Evolutionary conservation across 1,140 invertebrate species (phyloP).

Genomic region (Drosophila rhopaloa): DNA sequence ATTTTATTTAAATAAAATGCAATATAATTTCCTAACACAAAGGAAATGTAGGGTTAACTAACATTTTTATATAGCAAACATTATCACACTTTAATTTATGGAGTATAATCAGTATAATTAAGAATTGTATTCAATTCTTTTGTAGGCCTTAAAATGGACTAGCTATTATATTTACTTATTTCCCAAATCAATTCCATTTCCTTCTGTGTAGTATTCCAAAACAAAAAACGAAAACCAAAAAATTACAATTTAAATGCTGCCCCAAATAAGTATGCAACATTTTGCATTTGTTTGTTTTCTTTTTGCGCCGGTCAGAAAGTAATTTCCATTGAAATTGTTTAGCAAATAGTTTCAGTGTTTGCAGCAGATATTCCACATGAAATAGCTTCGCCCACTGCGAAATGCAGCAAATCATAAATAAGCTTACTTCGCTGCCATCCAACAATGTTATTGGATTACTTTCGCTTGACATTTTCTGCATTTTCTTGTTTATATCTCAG

Average conservation of each 20-base stretch:
- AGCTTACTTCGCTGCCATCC: constrained; percentile 18
- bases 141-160: no score
- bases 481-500: constrained; percentile 18
- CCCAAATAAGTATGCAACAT: constrained; percentile 60
- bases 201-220: not conserved
- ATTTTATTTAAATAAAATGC: no score
- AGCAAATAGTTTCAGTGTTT: constrained; percentile 38
- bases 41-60: no score
- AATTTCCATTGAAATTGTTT: constrained; percentile 59
- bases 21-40: no score
- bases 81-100: no score
- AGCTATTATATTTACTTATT: no score
- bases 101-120: no score
- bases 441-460: constrained; percentile 43
- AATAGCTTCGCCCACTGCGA: constrained; percentile 19
- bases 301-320: constrained; percentile 29
- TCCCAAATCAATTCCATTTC: not conserved
- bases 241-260: constrained; percentile 68
- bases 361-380: constrained; percentile 51
- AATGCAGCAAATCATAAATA: constrained; percentile 44
- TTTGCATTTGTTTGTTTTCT: constrained; percentile 13
- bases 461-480: constrained; percentile 42
- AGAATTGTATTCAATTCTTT: no score
- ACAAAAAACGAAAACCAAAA: constrained; percentile 14
- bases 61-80: no score